Conservation (phyloP, 2,113 vertebrate genomes). For the Ellobius talpinus region DNA sequence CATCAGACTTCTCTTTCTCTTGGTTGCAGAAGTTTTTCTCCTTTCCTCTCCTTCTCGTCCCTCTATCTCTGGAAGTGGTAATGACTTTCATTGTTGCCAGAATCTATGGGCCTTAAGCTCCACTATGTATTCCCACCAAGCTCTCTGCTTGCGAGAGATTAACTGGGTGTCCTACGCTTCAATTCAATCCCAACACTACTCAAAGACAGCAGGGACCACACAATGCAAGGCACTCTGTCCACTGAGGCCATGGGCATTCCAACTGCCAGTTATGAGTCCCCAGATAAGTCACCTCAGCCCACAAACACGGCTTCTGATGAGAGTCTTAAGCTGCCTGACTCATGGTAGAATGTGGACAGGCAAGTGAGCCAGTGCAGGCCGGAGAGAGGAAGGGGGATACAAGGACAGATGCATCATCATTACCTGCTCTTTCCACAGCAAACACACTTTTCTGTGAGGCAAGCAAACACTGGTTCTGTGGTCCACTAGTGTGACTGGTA, state of each 20-base stretch:
- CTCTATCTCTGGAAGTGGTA: background rate
- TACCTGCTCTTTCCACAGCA: background rate
- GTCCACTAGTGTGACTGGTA: background rate
- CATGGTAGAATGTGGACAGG: background rate
- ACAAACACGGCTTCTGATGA: background rate
- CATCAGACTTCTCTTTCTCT: background rate
- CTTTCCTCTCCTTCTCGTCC: background rate
- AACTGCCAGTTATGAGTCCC: background rate
- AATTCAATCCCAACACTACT: background rate
- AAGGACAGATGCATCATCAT: background rate
- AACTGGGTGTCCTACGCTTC: background rate
- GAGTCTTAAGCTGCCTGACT: background rate
- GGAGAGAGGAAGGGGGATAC: background rate
- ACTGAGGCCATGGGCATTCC: background rate
- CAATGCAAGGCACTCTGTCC: background rate
- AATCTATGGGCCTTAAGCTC: too few relatives aligned
- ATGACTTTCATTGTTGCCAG: background rate
- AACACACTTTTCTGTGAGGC: background rate
- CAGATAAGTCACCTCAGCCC: background rate
- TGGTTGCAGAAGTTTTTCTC: background rate
- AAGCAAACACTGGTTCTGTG: background rate
- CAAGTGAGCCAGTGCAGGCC: background rate
- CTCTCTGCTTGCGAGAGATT: background rate
- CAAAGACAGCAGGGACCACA: background rate
- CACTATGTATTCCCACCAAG: background rate